A percentile compares a stretch with the other conserved stretches of the same genome.
phyloP scores from a whole-genome alignment of 2,113 vertebrate genomes.

The Engystomops pustulosus region DNA sequence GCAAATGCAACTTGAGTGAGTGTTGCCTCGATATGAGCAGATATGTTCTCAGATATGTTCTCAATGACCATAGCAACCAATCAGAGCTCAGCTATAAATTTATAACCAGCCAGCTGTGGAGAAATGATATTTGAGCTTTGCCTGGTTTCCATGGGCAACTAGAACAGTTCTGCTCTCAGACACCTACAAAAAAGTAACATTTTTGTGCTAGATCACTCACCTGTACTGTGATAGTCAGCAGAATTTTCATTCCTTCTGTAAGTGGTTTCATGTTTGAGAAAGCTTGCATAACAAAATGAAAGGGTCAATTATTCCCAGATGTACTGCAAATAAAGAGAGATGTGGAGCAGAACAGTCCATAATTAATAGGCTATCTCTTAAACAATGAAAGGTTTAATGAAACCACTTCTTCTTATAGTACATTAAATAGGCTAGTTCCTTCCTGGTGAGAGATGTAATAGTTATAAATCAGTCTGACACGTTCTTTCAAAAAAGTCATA shows the following conservation, averaged over 20 bases:
- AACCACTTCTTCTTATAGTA: slow-evolving; percentile 49
- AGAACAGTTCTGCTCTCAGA: too few species aligned
- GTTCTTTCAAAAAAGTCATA: slow-evolving; percentile 16
- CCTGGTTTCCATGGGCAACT: too few species aligned
- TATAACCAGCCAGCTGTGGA: too few species aligned
- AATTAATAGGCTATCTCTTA: slow-evolving; percentile 55
- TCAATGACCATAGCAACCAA: too few species aligned
- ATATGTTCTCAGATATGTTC: too few species aligned
- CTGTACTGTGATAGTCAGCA: slow-evolving; percentile 21
- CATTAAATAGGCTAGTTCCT: slow-evolving; percentile 47
- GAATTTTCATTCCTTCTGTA: not conserved
- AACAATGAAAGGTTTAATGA: slow-evolving; percentile 55
- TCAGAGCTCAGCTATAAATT: too few species aligned
- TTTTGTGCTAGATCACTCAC: slow-evolving; percentile 31
- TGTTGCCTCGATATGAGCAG: too few species aligned
- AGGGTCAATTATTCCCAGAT: slow-evolving; percentile 55
- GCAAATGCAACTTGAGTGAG: too few species aligned
- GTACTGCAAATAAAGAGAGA: slow-evolving; percentile 55
- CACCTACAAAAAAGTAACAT: not conserved
- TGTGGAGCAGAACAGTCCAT: slow-evolving; percentile 54
- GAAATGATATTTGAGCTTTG: too few species aligned
- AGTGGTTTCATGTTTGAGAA: slow-evolving; percentile 19
- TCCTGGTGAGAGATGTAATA: slow-evolving; percentile 40
- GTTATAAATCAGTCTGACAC: slow-evolving; percentile 41
- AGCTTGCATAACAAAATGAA: slow-evolving; percentile 48